Percentiles rank a stretch among this genome's conserved stretches.
Conservation (phyloP, 2,113 vertebrate species). For the Stictonetta naevosa region DNA sequence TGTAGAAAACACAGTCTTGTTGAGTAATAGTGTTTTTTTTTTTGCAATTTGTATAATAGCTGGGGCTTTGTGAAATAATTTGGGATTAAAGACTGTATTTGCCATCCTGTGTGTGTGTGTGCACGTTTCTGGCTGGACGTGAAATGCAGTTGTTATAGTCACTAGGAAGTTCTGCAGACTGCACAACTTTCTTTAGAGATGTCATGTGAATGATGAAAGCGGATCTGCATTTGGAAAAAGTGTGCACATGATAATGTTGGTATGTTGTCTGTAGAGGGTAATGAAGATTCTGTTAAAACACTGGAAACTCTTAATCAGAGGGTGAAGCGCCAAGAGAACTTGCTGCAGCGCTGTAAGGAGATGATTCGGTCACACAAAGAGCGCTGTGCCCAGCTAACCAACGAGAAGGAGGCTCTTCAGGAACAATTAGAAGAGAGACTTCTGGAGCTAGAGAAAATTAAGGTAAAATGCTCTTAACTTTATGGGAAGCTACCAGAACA, state of each 20-base stretch:
- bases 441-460: conserved; percentile 95
- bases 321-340: conserved; percentile 90
- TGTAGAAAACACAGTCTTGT: not conserved
- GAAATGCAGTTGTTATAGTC: not conserved
- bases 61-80: not conserved
- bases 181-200: not conserved
- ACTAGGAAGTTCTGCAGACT: not conserved
- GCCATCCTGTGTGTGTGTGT: not conserved
- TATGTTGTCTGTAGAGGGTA: conserved; percentile 74
- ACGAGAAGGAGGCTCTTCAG: conserved; percentile 93
- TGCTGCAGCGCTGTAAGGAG: conserved; percentile 90
- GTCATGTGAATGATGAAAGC: not conserved
- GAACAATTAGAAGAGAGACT: conserved; percentile 93
- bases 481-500: not conserved
- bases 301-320: conserved; percentile 85
- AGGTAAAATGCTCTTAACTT: conserved; percentile 76
- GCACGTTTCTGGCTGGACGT: not conserved
- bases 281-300: conserved; percentile 75
- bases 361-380: conserved; percentile 87
- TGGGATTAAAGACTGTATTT: not conserved
- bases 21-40: not conserved
- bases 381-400: conserved; percentile 81
- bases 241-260: not conserved
- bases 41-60: not conserved
- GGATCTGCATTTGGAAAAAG: not conserved